Evolutionary conservation across 1,140 invertebrate species (phyloP), one percentile per base, ranked within the genome.

Genomic region (Rhagoletis pomonella): DNA sequence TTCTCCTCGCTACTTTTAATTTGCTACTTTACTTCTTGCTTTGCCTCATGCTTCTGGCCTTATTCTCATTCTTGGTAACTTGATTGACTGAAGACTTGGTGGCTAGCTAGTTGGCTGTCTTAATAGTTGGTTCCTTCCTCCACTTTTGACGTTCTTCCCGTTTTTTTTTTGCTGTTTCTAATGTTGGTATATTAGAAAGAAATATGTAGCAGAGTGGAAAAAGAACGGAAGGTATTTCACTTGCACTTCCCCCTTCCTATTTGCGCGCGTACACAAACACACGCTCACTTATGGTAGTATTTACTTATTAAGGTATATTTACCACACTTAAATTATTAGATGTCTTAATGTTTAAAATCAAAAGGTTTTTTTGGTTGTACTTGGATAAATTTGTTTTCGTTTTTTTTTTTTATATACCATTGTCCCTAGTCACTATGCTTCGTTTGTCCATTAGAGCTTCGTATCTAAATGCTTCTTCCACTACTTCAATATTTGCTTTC

Each of bases 181-280:
- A 89, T 90, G 90, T 90, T 90, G 90, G 90, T 90, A 90, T 90
- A 90, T 90, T 89, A 90, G 90, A 90, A 90, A 90, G 90, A 90
- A 90, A 90, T 90, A 89, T 90, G 29, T n/a, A 47, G 59, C 58
- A 86, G n/a, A 86, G 62, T 60, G 44, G 62, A 50, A 85, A 60
- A 65, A 64, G 39, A 47, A 62, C 59, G 62, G 62, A 86, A 86
- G 85, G 14, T 59, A 86, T 86, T 86, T 44, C 39, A 60, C 58
- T 64, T 86, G 42, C 59, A 44, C 58, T 84, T 62, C 19, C 39
- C 62, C 85, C 50, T 50, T 86, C 85, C 85, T 86, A 7, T 86
- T 86, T 86, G 10, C 39, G 58, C 85, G 85, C 62, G 58, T 44
- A 44, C 17, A n/a, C n/a, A 60, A 42, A 62, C 85, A 17, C 39